phyloP scores from a whole-genome alignment of 1,140 invertebrate genomes.

The Pachypeltis micranthus region DNA sequence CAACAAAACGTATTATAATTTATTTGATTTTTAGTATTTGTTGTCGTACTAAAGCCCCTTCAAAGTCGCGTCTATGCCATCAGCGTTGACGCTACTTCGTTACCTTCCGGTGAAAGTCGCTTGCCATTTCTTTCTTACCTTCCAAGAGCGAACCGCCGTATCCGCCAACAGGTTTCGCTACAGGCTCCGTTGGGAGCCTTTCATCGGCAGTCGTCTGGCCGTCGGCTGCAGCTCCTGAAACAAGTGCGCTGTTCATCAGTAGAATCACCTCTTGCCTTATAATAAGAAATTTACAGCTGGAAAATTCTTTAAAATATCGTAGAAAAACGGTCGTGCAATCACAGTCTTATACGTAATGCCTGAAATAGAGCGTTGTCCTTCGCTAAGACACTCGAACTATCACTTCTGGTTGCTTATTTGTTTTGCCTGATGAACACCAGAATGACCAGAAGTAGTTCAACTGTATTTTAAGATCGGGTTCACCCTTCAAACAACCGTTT shows the following conservation, averaged over 20 bases:
- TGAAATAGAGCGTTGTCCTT: too few relatives aligned
- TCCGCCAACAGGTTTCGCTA: slow-evolving; percentile 3
- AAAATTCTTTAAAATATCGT: background rate
- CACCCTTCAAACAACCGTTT: too few relatives aligned
- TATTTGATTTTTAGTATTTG: too few relatives aligned
- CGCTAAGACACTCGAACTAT: too few relatives aligned
- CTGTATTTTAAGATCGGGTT: too few relatives aligned
- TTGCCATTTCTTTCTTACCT: background rate
- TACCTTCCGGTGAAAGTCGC: background rate
- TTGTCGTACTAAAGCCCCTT: too few relatives aligned
- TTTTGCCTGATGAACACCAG: too few relatives aligned
- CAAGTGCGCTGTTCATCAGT: background rate
- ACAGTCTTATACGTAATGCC: too few relatives aligned
- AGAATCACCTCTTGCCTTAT: background rate
- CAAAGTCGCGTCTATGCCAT: background rate
- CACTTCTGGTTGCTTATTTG: too few relatives aligned
- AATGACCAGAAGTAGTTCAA: too few relatives aligned
- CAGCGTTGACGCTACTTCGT: background rate
- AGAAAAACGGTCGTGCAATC: background rate
- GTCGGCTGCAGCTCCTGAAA: background rate
- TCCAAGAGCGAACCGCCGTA: background rate
- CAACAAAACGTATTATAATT: background rate
- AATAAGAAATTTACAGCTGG: background rate
- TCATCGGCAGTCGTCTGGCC: too few relatives aligned
- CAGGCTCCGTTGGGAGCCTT: background rate